Base-by-base conservation (phyloP, 2,113 vertebrate species). In the Amazona vittata region DNA sequence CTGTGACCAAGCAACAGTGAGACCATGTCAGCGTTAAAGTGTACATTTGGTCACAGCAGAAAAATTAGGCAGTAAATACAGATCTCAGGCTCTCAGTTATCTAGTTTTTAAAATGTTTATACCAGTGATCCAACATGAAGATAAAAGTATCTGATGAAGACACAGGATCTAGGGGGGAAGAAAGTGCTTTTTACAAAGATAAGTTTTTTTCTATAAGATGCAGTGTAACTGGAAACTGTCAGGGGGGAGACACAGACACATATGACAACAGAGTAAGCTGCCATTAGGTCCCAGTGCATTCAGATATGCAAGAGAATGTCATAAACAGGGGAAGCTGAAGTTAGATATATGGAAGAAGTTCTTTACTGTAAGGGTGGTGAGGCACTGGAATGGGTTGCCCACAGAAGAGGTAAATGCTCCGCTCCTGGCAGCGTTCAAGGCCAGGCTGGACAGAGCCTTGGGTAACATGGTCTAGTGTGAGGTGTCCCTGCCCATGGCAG, bases 251-350 rank as follows among this genome's bases (percentile, higher is more conserved):
- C 37, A 68, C 5, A 2, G 6, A 8, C 25, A 20, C 28, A 6
- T 6, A 8, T 2, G 44, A 37, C 15, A 39, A 19, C 3, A 43
- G 35, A 52, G 31, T 28, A 46, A 1, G 0, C 14, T 33, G 8
- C 29, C 68, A 15, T 12, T 8, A 71, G 57, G n/a, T 26, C 43
- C 43, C 55, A 62, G 28, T 7, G 57, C 28, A 21, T 17, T 59
- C 49, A 84, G 31, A 43, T 9, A 20, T 0, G 3, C 28, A 53
- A 49, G 17, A 60, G 9, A 78, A 69, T 15, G 28, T 15, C 16
- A 49, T 35, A 35, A 59, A 59, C 33, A 59, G 33, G 57, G 4
- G 13, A 24, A 15, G 33, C 5, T 59, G 12, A 59, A n/a, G 55
- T 59, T 59, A 59, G 21, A 59, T 22, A 24, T 35, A 59, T n/a